Evolutionary conservation across 2,797 vertebrate genomes (phyloP), one percentile per base, ranked within the genome.

Genomic region (Acrossocheilus fasciatus): DNA sequence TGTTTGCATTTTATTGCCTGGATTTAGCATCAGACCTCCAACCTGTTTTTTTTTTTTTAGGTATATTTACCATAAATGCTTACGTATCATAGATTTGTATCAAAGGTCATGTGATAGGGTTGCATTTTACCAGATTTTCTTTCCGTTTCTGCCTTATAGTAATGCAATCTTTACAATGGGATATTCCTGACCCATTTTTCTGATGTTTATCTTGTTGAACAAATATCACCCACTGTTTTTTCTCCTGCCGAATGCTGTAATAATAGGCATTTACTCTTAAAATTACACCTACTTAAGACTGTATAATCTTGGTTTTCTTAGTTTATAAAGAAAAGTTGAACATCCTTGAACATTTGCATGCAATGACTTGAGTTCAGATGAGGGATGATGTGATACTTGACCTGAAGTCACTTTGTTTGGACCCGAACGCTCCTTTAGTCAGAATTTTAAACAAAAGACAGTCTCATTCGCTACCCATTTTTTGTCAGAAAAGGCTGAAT

Each of bases 281-380:
- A 66, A 14, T 36, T 3, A 34, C 47, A 68, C 73, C 14, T 66
- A 2, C 64, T 26, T 34, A 64, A 34, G 12, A 8, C 45, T 70
- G 36, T 4, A 39, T 52, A 15, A 2, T 50, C 43, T 74, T 50
- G 43, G 43, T 47, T 50, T 2, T 34, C 20, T 8, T 10, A 20
- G 0, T 15, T 88, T 86, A 7, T 72, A 84, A 83, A 79, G 8
- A 30, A 59, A 12, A 0, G 41, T 73, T 62, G n/a, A 36, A 30
- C 68, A 69, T 68, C 4, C 6, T 41, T 20, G 11, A 66, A 57
- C 64, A 34, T 72, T 34, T 83, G 59, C 6, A 52, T 62, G 41
- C 1, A 12, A 9, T 83, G 41, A 62, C 57, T 90, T 89, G 89
- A 89, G 87, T 79, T 70, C 50, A 15, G 87, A 78, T 88, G 90